A percentile compares a stretch with the other conserved stretches of the same genome.
These are phyloP conservation scores for Silvanus unidentatus DNA, from an alignment of 2,888 invertebrate species.

Conservation along the genomic window DNA sequence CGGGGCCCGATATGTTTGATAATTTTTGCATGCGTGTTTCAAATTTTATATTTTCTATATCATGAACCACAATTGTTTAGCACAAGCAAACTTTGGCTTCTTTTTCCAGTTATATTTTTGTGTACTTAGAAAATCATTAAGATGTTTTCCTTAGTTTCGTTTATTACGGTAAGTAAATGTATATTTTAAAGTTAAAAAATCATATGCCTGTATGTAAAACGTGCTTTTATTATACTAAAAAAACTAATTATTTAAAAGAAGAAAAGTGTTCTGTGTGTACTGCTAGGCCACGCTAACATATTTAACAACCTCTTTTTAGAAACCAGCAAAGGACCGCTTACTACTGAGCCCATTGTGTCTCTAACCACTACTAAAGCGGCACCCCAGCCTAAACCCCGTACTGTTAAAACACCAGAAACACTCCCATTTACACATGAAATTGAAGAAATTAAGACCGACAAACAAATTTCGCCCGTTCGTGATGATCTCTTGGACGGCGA, in stretches of 20 bases:
- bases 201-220: conserved; percentile 32
- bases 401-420: conserved; percentile 29
- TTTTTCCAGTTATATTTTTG: conserved; percentile 14
- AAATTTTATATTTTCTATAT: conserved; percentile 8
- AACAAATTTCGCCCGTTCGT: conserved; percentile 35
- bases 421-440: conserved; percentile 21
- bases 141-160: conserved; percentile 18
- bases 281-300: conserved; percentile 44
- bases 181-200: conserved; percentile 4
- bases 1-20: conserved; percentile 46
- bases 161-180: conserved; percentile 23
- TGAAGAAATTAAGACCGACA: conserved; percentile 24
- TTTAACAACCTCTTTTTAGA: conserved; percentile 47
- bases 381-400: conserved; percentile 51
- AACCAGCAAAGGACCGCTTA: conserved; percentile 42
- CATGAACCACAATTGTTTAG: conserved; percentile 12
- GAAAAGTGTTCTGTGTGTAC: conserved; percentile 19
- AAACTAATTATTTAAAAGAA: not conserved
- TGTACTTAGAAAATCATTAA: conserved; percentile 24
- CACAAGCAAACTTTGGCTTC: conserved; percentile 40
- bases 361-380: conserved; percentile 39
- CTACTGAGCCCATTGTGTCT: conserved; percentile 34
- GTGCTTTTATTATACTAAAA: conserved; percentile 8
- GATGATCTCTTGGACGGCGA: conserved; percentile 36
- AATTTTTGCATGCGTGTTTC: conserved; percentile 28